Conservation (phyloP, 1,140 invertebrate genomes). For the Oncopeltus fasciatus region DNA sequence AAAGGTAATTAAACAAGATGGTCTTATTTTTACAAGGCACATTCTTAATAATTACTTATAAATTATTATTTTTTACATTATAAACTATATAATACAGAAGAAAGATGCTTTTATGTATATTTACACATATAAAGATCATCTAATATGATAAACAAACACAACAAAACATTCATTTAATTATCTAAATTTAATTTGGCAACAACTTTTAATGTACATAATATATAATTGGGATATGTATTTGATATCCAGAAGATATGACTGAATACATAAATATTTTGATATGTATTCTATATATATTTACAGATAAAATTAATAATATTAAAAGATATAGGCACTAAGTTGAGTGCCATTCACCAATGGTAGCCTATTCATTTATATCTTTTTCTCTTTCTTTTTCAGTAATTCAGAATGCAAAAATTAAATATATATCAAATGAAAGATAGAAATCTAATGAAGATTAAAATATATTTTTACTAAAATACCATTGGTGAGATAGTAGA, state of each 20-base stretch:
- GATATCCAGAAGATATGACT: conserved; percentile 6
- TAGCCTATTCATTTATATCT: not conserved
- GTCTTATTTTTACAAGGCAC: not conserved
- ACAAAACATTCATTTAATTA: not conserved
- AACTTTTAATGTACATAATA: conserved; percentile 4
- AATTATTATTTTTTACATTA: not conserved
- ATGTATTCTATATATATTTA: conserved; percentile 7
- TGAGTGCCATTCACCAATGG: not conserved
- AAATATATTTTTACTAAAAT: not conserved
- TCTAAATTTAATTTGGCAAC: conserved; percentile 4
- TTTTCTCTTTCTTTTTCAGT: not conserved
- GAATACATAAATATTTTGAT: not conserved
- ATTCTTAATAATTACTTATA: not conserved
- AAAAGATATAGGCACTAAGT: not conserved
- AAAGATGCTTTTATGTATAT: too few relatives aligned
- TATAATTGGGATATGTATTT: conserved; percentile 3
- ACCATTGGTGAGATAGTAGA: too few relatives aligned
- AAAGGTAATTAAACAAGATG: not conserved
- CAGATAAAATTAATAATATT: not conserved
- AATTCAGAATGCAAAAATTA: not conserved
- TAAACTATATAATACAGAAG: conserved; percentile 5
- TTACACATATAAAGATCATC: not conserved
- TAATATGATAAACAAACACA: not conserved
- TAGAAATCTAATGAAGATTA: not conserved
- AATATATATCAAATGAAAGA: not conserved